A percentile compares a stretch with the other conserved stretches of the same genome.
Conservation (phyloP, 2,113 vertebrate species). For the Bubo bubo region DNA sequence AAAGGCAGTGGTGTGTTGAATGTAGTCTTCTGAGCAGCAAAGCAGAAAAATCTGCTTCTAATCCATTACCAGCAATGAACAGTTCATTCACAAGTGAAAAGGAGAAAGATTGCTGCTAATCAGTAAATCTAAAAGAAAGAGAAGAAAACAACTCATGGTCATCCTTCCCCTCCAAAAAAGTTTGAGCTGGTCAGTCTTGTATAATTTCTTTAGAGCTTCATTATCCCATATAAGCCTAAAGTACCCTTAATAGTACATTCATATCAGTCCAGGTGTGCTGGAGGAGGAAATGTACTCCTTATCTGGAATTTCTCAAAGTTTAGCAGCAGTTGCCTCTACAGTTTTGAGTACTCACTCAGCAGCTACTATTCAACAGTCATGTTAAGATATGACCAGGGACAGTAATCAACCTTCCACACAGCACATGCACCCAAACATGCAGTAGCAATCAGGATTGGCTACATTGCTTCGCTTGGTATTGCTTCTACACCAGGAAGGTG, state of each 20-base stretch:
- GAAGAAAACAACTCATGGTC: not conserved
- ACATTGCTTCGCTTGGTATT: not conserved
- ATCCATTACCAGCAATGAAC: not conserved
- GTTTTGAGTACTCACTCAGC: not conserved
- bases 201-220: not conserved
- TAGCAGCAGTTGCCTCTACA: not conserved
- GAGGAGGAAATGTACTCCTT: not conserved
- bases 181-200: not conserved
- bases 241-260: not conserved
- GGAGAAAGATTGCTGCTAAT: not conserved
- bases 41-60: not conserved
- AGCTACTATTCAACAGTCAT: not conserved
- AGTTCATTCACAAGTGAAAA: not conserved
- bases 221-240: not conserved
- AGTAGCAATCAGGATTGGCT: not conserved
- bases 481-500: not conserved
- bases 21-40: not conserved
- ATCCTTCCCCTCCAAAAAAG: not conserved
- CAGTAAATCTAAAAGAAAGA: not conserved
- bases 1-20: not conserved
- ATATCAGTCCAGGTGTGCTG: not conserved
- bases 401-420: not conserved
- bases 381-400: not conserved
- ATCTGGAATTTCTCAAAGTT: not conserved
- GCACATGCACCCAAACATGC: not conserved